Base-by-base conservation (phyloP, 1,140 invertebrate genomes). In the Theocolax elegans region DNA sequence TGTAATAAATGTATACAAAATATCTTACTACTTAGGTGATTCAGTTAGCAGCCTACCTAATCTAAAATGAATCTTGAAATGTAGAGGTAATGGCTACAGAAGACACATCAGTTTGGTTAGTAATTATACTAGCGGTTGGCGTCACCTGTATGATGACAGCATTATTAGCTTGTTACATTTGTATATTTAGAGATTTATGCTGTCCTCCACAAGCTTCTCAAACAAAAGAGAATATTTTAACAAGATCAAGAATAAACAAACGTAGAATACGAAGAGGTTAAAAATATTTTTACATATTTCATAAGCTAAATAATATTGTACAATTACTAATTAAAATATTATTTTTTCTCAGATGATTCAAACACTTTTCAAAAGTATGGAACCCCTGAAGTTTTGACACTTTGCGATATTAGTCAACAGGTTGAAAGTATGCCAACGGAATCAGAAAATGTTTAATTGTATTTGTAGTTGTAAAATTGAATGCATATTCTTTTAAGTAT, bases 371-470 rank as follows among this genome's bases (percentile, higher is more conserved):
- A 48, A 4, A 62, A 48, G 9, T 17, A 25, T 31, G 27, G 42
- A 17, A 75, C 49, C 63, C 3, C 67, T 27, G 78, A 81, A 13
- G 40, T 40, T 9, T 80, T 80, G 62, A 74, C 74, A 8, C 62
- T 82, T 8, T 81, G 77, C 13, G 80, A 82, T n/a, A 75, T 81
- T n/a, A 78, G 75, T 1, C 59, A 48, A 8, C 80, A 80, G 65
- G 75, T 67, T 13, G 79, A 81, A 38, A 82, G 81, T 65, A 80
- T 82, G 80, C 76, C 78, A 2, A 81, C 81, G 0, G 79, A 82
- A 71, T 80, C 80, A 4, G 80, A 82, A 56, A 81, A 80, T 68
- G 44, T 82, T 40, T 82, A 76, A 73, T 38, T 4, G 29, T n/a
- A 27, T 9, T 27, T n/a, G n/a, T n/a, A n/a, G n/a, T n/a, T n/a